A percentile compares a stretch with the other conserved stretches of the same genome.
Conservation (phyloP, 2,888 invertebrate species). For the Pedicia rivosa region DNA sequence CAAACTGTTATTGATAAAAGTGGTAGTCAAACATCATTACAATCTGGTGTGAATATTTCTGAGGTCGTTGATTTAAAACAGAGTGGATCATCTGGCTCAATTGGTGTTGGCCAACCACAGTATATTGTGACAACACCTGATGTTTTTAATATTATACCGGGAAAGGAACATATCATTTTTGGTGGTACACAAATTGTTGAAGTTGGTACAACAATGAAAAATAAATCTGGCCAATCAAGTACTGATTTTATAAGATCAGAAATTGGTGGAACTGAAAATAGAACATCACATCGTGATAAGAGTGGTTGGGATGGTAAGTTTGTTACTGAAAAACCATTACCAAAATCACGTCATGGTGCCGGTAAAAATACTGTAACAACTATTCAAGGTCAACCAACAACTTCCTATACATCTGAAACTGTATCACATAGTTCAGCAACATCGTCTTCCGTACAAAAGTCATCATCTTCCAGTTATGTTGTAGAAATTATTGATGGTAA, state of each 20-base stretch:
- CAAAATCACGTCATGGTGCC: neutral
- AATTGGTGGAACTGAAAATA: constrained; percentile 17
- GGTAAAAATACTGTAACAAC: neutral
- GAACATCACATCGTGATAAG: constrained; percentile 18
- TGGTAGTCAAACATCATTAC: constrained; percentile 6
- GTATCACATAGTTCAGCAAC: constrained; percentile 33
- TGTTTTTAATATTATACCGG: constrained; percentile 6
- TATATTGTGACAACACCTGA: constrained; percentile 12
- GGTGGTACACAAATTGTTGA: constrained; percentile 13
- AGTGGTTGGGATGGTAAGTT: constrained; percentile 9
- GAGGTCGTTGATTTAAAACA: constrained; percentile 4
- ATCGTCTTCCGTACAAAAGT: constrained; percentile 36
- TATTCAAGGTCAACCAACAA: constrained; percentile 12
- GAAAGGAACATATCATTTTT: constrained; percentile 9
- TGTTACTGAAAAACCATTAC: constrained; percentile 3
- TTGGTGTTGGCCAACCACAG: constrained; percentile 2
- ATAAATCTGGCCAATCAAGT: constrained; percentile 4
- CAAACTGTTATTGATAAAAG: constrained; percentile 2
- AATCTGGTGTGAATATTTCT: constrained; percentile 6
- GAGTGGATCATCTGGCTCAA: constrained; percentile 4
- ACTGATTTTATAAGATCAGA: constrained; percentile 1
- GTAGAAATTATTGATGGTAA: constrained; percentile 49
- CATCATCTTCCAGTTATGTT: constrained; percentile 44
- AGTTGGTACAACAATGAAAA: constrained; percentile 8
- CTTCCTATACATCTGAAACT: constrained; percentile 26